phyloP scores from a whole-genome alignment of 2,113 vertebrate genomes.

The Ursus arctos region DNA sequence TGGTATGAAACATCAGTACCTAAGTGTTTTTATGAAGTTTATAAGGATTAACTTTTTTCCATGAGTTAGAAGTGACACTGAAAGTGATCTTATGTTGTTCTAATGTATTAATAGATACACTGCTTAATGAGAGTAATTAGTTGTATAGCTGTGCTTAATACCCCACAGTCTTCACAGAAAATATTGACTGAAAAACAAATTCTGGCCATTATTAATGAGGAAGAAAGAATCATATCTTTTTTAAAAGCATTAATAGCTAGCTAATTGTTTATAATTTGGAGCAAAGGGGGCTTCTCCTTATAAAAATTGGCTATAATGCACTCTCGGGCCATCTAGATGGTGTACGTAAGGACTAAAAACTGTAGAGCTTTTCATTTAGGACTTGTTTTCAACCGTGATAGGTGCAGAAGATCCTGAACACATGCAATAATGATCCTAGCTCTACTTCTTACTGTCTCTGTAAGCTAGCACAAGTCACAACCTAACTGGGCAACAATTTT shows the following conservation, averaged over 20 bases:
- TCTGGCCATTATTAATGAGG: neutral
- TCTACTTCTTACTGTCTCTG: neutral
- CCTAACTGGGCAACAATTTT: neutral
- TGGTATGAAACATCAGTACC: neutral
- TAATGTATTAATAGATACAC: neutral
- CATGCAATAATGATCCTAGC: neutral
- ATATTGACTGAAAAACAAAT: neutral
- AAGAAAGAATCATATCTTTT: neutral
- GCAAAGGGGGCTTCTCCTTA: neutral
- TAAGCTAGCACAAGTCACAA: neutral
- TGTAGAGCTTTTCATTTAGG: neutral
- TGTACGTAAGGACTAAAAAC: neutral
- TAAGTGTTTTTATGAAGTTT: neutral
- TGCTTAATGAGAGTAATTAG: neutral
- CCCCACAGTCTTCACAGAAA: neutral
- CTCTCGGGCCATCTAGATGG: neutral
- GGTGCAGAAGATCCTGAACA: neutral
- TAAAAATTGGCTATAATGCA: neutral
- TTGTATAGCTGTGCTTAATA: neutral
- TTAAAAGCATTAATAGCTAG: neutral
- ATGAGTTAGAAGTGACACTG: neutral
- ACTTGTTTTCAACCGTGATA: neutral
- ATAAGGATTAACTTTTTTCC: neutral
- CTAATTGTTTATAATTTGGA: neutral
- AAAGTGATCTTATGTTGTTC: neutral